phyloP scores from a whole-genome alignment of 1,140 invertebrate genomes.

The Drosophila lini region DNA sequence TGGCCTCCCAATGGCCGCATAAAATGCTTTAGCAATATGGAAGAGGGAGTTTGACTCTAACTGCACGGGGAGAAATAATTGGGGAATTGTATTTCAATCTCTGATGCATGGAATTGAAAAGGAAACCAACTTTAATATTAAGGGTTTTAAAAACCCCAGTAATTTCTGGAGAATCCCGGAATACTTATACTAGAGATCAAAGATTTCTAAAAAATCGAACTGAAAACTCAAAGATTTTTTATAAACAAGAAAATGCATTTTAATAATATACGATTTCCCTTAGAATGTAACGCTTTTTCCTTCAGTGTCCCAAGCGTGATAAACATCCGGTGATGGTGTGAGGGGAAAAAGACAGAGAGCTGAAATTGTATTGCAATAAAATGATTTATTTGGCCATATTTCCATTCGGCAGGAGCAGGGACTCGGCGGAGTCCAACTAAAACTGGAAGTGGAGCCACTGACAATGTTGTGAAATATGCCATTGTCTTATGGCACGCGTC shows the following conservation, averaged over 20 bases:
- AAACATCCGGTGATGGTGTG: constrained; percentile 38
- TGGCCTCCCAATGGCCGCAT: constrained; percentile 65
- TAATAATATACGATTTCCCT: background rate
- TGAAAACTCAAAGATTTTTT: too few species aligned
- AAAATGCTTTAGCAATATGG: constrained; percentile 52
- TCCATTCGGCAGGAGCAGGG: constrained; percentile 18
- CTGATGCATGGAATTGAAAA: too few species aligned
- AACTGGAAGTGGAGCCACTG: constrained; percentile 36
- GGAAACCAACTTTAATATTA: too few species aligned
- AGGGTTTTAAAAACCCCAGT: too few species aligned
- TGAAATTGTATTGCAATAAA: constrained; percentile 80
- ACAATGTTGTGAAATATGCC: constrained; percentile 61
- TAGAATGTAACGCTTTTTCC: background rate
- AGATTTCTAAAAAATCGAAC: too few species aligned
- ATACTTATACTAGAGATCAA: too few species aligned
- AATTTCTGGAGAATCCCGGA: too few species aligned
- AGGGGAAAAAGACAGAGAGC: constrained; percentile 6
- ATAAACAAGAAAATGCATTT: too few species aligned
- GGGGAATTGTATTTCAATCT: background rate
- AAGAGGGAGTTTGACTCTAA: constrained; percentile 5
- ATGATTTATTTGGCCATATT: constrained; percentile 77
- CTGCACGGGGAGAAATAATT: constrained; percentile 5
- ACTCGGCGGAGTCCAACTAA: constrained; percentile 25
- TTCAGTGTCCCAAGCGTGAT: constrained; percentile 32
- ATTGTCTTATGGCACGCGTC: constrained; percentile 71